phyloP scores from a whole-genome alignment of 2,888 invertebrate species.

The Agelastica alni region DNA sequence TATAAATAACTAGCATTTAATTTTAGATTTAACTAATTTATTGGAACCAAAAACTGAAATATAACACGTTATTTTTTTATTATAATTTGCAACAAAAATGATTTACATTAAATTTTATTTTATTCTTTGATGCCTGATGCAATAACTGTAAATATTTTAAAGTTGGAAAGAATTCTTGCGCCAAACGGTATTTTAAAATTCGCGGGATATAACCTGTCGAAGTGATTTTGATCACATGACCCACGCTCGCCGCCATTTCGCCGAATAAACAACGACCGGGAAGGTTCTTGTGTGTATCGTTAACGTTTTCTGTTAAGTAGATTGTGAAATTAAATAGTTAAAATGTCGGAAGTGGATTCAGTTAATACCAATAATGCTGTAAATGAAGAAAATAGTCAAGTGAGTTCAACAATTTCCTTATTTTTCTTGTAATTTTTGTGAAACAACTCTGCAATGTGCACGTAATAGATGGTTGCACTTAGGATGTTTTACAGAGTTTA shows the following conservation, averaged over 20 bases:
- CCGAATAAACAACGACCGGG: slow-evolving; percentile 65
- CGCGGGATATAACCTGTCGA: slow-evolving; percentile 50
- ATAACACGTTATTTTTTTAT: too few species aligned
- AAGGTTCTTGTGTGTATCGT: slow-evolving; percentile 46
- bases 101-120: too few species aligned
- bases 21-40: too few species aligned
- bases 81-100: too few species aligned
- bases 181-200: slow-evolving; percentile 42
- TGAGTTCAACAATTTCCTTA: slow-evolving; percentile 42
- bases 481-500: slow-evolving; percentile 50
- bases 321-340: slow-evolving; percentile 44
- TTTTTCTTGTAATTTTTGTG: slow-evolving; percentile 32
- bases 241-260: slow-evolving; percentile 67
- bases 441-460: slow-evolving; percentile 53
- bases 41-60: too few species aligned
- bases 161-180: too few species aligned
- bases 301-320: slow-evolving; percentile 37
- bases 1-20: too few species aligned
- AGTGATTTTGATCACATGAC: slow-evolving; percentile 59
- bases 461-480: slow-evolving; percentile 51
- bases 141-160: too few species aligned
- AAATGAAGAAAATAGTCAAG: slow-evolving; percentile 55
- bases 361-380: slow-evolving; percentile 53
- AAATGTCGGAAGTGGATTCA: slow-evolving; percentile 57
- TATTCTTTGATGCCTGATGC: too few species aligned